These are phyloP conservation scores for Asteroscopus sphinx DNA, from an alignment of 2,888 invertebrate species.

Conservation along the genomic window DNA sequence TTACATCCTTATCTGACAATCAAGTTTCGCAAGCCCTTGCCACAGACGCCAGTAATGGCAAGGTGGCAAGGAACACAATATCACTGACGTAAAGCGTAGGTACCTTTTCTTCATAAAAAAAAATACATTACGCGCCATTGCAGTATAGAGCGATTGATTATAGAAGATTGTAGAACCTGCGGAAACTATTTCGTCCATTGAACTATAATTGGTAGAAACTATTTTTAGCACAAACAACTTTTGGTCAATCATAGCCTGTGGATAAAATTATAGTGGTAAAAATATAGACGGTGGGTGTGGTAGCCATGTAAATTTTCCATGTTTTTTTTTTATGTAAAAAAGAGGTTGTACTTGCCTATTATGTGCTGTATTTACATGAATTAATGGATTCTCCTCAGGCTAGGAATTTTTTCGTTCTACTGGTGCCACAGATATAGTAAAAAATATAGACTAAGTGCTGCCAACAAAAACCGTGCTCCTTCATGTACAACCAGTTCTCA, in stretches of 20 bases:
- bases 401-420: not conserved
- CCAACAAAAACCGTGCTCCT: too few species aligned
- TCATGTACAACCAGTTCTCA: too few species aligned
- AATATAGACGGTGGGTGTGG: not conserved
- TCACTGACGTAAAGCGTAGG: not conserved
- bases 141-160: constrained; percentile 2
- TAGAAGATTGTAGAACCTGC: constrained; percentile 3
- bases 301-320: not conserved
- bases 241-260: not conserved
- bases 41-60: not conserved
- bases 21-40: not conserved
- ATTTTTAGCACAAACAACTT: constrained; percentile 22
- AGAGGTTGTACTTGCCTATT: too few species aligned
- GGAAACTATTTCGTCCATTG: constrained; percentile 25
- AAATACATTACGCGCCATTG: not conserved
- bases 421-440: too few species aligned
- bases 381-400: too few species aligned
- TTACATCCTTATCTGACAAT: not conserved
- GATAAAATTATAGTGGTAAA: constrained; percentile 5
- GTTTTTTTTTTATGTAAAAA: not conserved
- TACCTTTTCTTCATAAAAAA: not conserved
- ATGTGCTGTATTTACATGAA: too few species aligned
- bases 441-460: too few species aligned
- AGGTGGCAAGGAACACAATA: not conserved
- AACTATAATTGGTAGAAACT: constrained; percentile 21